Evolutionary conservation across 2,888 invertebrate genomes (phyloP).

Genomic region (Malthinus flaveolus): DNA sequence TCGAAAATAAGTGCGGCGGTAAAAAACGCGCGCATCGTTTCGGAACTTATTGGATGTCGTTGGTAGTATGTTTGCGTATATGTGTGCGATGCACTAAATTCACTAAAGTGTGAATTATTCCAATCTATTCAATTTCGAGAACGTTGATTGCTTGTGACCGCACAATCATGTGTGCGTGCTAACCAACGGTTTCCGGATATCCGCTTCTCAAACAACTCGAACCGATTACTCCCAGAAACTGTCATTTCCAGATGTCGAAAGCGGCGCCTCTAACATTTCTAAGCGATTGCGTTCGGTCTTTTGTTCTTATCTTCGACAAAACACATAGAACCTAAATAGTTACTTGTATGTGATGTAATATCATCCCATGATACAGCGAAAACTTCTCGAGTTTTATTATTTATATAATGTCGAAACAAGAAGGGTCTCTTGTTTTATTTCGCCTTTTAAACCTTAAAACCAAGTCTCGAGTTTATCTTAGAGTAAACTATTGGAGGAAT

Average conservation of each 20-base stretch:
- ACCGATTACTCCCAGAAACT: slow-evolving; percentile 49
- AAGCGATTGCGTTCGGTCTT: slow-evolving; percentile 21
- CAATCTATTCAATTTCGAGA: slow-evolving; percentile 42
- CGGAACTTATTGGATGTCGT: too few species aligned
- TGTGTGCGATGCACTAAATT: neutral
- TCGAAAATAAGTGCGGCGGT: too few species aligned
- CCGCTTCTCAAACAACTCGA: slow-evolving; percentile 46
- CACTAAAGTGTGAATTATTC: slow-evolving; percentile 43
- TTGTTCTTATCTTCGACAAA: slow-evolving; percentile 27
- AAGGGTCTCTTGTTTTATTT: neutral
- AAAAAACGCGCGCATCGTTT: too few species aligned
- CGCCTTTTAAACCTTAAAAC: neutral
- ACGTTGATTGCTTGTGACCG: slow-evolving; percentile 51
- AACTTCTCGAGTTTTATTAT: neutral
- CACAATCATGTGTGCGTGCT: slow-evolving; percentile 49
- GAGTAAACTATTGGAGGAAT: slow-evolving; percentile 1
- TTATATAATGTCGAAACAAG: too few species aligned
- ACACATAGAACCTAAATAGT: slow-evolving; percentile 26
- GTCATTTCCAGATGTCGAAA: slow-evolving; percentile 49
- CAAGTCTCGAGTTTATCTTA: slow-evolving; percentile 3
- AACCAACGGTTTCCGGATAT: slow-evolving; percentile 45
- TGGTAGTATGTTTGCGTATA: neutral
- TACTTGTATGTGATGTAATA: slow-evolving; percentile 11
- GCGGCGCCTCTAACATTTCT: slow-evolving; percentile 26
- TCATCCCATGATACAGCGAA: slow-evolving; percentile 11